Base-by-base conservation (phyloP, 1,140 invertebrate species). In the Drosophila littoralis region DNA sequence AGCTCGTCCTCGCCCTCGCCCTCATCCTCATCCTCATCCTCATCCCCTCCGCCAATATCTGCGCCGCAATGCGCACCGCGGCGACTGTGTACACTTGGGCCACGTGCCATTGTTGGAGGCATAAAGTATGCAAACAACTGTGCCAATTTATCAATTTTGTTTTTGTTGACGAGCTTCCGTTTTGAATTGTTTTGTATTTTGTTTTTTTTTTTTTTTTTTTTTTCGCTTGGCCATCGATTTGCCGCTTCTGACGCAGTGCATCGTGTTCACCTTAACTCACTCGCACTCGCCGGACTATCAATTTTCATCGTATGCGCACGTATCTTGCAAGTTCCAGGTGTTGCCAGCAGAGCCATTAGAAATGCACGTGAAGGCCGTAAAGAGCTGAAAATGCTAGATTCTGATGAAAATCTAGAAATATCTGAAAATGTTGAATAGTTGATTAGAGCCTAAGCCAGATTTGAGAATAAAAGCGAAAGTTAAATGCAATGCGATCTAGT, bases 141-240 rank as follows among this genome's bases (percentile, higher is more conserved):
- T 42, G 68, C 42, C 17, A 45, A 70, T 64, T 64, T 63, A 69
- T 63, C 33, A 63, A 36, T 60, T 35, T 35, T 7, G n/a, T 32
- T 42, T 68, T 40, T 35, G 32, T 42, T 58, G 36, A 67, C 36
- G 22, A 59, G 55, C 7, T 57, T 28, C 10, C 13, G 35, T 45
- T 35, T 59, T 35, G n/a, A 17, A 17, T 57, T 15, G 12, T 45
- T 7, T 35, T 57, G 2, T 43, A 8, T 50, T n/a, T n/a, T n/a
- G n/a, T n/a, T n/a, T n/a, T n/a, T n/a, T n/a, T n/a, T n/a, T n/a
- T 51, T 9, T 52, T n/a, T 48, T 63, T 33, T 50, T 28, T 38
- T 61, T 40, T 42, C 22, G 45, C 36, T 51, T 42, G 33, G 46
- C 17, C 33, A 50, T 40, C 46, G 33, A 35, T n/a, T 51, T 50